A percentile compares a stretch with the other conserved stretches of the same genome.
These are phyloP conservation scores for Yponomeuta cagnagella DNA, from an alignment of 2,888 invertebrate genomes.

Conservation along the genomic window DNA sequence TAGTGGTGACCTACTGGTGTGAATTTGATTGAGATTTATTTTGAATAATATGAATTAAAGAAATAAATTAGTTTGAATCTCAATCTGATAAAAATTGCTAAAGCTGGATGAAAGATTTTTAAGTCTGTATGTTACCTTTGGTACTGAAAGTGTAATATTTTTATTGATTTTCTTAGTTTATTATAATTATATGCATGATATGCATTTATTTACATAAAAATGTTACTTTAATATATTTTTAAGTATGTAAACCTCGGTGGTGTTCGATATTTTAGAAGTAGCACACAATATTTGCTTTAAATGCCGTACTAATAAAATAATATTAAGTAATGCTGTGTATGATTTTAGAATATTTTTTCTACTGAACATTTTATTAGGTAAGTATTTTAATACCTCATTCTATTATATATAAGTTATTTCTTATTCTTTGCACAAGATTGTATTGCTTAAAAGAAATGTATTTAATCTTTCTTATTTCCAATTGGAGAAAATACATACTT, in stretches of 20 bases:
- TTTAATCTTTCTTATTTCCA: too few relatives aligned
- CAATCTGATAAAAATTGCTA: background rate
- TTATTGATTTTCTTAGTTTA: background rate
- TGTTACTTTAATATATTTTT: background rate
- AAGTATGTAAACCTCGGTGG: background rate
- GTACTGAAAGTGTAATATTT: background rate
- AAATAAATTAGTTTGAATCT: background rate
- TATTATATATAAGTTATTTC: too few relatives aligned
- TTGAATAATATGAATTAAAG: background rate
- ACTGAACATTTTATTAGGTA: too few relatives aligned
- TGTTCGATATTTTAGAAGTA: background rate
- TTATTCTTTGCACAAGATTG: too few relatives aligned
- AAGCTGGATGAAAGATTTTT: background rate
- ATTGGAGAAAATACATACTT: too few relatives aligned
- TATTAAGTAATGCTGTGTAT: background rate
- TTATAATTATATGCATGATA: background rate
- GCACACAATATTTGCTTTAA: background rate
- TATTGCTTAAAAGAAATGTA: too few relatives aligned
- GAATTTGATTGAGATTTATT: background rate
- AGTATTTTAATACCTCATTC: too few relatives aligned
- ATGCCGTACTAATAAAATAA: background rate
- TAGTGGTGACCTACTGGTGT: background rate
- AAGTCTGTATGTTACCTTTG: background rate
- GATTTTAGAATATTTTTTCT: too few relatives aligned
- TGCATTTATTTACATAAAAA: background rate